These are phyloP conservation scores for Mormyrus hasselquistii DNA, from an alignment of 2,797 vertebrate species.

Conservation along the genomic window DNA sequence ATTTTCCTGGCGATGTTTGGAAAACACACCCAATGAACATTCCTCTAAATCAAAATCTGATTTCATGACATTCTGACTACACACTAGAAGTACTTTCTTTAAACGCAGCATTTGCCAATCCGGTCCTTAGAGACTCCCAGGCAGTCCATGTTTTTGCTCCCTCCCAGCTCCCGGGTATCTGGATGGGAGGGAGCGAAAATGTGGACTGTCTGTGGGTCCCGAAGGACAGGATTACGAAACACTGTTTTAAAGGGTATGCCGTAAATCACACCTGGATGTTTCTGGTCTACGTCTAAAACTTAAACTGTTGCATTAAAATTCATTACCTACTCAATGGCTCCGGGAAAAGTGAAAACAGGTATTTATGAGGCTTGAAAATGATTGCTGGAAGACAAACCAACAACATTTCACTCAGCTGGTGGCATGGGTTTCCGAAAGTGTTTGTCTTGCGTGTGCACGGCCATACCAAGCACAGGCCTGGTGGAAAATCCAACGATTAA, in stretches of 20 bases:
- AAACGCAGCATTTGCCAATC: not conserved
- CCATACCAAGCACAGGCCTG: not conserved
- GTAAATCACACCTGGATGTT: not conserved
- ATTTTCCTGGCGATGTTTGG: not conserved
- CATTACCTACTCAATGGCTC: not conserved
- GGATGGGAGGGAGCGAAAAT: not conserved
- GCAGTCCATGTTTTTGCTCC: not conserved
- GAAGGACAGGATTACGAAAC: not conserved
- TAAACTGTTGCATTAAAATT: not conserved
- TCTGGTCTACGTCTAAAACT: not conserved
- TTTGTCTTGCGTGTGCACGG: not conserved
- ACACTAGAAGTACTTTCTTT: not conserved
- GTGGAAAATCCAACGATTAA: not conserved
- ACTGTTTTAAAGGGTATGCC: not conserved
- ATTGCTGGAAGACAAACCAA: not conserved
- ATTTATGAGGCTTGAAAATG: not conserved
- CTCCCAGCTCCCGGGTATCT: not conserved
- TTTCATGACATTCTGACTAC: not conserved
- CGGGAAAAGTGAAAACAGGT: not conserved
- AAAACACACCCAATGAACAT: not conserved
- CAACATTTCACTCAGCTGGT: not conserved
- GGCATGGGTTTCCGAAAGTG: not conserved
- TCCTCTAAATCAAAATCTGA: not conserved
- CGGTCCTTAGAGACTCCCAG: not conserved
- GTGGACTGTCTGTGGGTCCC: not conserved